Evolutionary conservation across 2,888 invertebrate species (phyloP).

Genomic region (Malachius bipustulatus): DNA sequence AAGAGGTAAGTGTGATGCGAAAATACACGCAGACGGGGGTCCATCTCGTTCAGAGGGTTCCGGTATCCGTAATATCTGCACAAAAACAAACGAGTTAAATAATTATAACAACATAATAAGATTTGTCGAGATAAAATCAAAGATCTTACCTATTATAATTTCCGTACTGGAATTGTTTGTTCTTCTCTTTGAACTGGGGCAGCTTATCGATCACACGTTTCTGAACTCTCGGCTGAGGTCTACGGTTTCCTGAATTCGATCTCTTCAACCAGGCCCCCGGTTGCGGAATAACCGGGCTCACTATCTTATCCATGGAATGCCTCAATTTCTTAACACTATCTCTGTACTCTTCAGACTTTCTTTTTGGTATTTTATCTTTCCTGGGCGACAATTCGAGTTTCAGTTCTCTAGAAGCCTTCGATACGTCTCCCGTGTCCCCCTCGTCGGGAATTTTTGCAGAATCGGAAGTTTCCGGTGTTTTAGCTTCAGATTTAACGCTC

Average conservation of each 20-base stretch:
- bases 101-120: neutral
- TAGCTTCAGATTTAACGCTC: slow-evolving; percentile 41
- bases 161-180: slow-evolving; percentile 80
- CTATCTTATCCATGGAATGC: slow-evolving; percentile 73
- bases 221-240: slow-evolving; percentile 34
- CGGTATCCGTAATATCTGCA: slow-evolving; percentile 87
- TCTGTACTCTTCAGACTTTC: slow-evolving; percentile 44
- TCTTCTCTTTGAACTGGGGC: slow-evolving; percentile 62
- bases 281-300: slow-evolving; percentile 83
- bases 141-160: slow-evolving; percentile 72
- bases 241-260: slow-evolving; percentile 32
- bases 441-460: slow-evolving; percentile 34
- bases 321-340: slow-evolving; percentile 49
- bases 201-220: slow-evolving; percentile 37
- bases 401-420: slow-evolving; percentile 21
- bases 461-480: slow-evolving; percentile 34
- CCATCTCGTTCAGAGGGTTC: slow-evolving; percentile 68
- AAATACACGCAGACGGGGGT: slow-evolving; percentile 74
- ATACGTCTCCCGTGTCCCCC: slow-evolving; percentile 23
- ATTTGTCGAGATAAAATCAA: neutral
- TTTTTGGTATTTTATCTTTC: slow-evolving; percentile 46
- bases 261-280: slow-evolving; percentile 71
- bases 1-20: slow-evolving; percentile 71
- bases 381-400: slow-evolving; percentile 28
- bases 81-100: slow-evolving; percentile 20